Evolutionary conservation across 2,113 vertebrate species (phyloP).

Genomic region (Myotis brandtii): DNA sequence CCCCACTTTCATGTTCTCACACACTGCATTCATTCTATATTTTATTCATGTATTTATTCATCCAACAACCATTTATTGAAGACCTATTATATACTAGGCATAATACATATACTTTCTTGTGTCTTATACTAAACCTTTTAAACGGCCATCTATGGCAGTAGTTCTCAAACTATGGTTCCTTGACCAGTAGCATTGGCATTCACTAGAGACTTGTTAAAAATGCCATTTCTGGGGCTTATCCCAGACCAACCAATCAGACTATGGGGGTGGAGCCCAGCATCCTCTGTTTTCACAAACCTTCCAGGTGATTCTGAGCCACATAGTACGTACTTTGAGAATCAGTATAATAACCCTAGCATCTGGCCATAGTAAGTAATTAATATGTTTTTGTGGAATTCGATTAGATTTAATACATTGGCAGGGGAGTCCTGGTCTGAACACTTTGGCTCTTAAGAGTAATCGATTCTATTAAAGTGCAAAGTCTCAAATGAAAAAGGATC

Average conservation of each 20-base stretch:
- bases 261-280: neutral
- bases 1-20: neutral
- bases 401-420: neutral
- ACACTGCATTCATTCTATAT: neutral
- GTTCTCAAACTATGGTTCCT: neutral
- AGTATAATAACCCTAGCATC: neutral
- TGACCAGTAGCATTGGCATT: neutral
- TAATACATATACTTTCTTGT: neutral
- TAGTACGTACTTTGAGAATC: neutral
- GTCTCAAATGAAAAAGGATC: neutral
- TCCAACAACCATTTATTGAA: neutral
- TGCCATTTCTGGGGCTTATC: neutral
- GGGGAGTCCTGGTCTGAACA: neutral
- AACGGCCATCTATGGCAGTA: neutral
- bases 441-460: neutral
- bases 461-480: neutral
- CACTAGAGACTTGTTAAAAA: constrained; percentile 10
- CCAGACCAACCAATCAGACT: neutral
- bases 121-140: neutral
- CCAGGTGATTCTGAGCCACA: neutral
- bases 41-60: neutral
- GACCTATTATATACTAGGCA: neutral
- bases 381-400: neutral
- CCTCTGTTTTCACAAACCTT: neutral
- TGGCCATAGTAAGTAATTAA: neutral